Evolutionary conservation across 2,113 vertebrate genomes (phyloP).

Genomic region (human): DNA sequence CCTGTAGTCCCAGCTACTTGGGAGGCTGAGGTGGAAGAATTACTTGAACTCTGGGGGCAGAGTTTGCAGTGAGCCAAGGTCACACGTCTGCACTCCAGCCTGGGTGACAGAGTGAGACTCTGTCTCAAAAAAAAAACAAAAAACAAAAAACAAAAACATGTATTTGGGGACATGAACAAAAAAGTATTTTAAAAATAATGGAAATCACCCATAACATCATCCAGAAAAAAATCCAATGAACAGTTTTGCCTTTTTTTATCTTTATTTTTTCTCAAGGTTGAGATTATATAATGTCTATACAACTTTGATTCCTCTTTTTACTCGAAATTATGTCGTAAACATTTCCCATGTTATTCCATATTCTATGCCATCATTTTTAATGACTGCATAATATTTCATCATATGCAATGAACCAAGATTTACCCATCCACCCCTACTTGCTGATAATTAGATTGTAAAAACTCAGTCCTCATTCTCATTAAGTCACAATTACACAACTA

Average conservation of each 20-base stretch:
- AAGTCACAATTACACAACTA: neutral
- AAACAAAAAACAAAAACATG: too few relatives aligned
- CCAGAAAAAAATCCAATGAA: neutral
- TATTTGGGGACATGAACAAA: neutral
- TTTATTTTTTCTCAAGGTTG: conserved; percentile 3
- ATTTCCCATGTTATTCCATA: neutral
- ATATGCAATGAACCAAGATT: neutral
- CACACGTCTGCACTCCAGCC: too few relatives aligned
- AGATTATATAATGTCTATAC: neutral
- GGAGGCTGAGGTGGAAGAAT: too few relatives aligned
- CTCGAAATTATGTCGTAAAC: neutral
- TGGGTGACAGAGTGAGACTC: too few relatives aligned
- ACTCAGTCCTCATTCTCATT: neutral
- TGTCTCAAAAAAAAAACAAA: too few relatives aligned
- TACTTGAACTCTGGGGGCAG: too few relatives aligned
- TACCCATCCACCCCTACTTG: neutral
- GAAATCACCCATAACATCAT: neutral
- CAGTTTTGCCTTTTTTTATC: neutral
- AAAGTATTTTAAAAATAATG: neutral
- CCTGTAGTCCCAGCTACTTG: too few relatives aligned
- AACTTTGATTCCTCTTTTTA: neutral
- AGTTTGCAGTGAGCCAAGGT: too few relatives aligned
- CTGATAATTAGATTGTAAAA: neutral
- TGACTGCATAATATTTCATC: neutral
- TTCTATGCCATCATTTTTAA: neutral